These are phyloP conservation scores for Serranus cabrilla DNA, from an alignment of 2,797 vertebrate species.

Conservation along the genomic window DNA sequence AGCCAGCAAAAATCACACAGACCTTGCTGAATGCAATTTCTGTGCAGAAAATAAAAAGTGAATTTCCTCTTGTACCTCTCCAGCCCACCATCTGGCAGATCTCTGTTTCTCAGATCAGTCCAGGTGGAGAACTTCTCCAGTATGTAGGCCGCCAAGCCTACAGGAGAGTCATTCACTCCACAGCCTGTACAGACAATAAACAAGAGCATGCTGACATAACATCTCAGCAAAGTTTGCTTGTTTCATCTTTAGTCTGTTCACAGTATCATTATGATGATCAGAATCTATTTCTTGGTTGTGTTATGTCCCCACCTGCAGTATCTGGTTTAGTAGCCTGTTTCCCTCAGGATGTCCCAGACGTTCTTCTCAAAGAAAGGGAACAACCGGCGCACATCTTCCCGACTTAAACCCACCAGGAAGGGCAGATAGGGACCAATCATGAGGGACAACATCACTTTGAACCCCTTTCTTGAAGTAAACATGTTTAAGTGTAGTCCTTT, in stretches of 20 bases:
- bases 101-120: constrained; percentile 84
- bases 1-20: not conserved
- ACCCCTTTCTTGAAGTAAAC: not conserved
- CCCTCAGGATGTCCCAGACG: constrained; percentile 81
- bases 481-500: constrained; percentile 91
- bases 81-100: constrained; percentile 88
- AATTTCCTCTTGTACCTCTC: constrained; percentile 82
- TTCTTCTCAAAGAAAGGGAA: constrained; percentile 90
- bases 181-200: constrained; percentile 80
- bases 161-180: constrained; percentile 90
- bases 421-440: constrained; percentile 89
- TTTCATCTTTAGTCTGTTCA: constrained; percentile 8
- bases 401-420: constrained; percentile 88
- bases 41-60: not conserved
- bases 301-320: constrained; percentile 85
- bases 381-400: constrained; percentile 85
- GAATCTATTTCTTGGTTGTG: not conserved
- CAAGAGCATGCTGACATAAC: not conserved
- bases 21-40: not conserved
- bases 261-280: not conserved
- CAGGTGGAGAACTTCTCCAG: constrained; percentile 94
- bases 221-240: not conserved
- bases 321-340: constrained; percentile 93
- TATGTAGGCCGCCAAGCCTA: constrained; percentile 91
- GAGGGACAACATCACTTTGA: constrained; percentile 73